These are phyloP conservation scores for Antechinus flavipes DNA, from an alignment of 2,113 vertebrate genomes.

Conservation along the genomic window DNA sequence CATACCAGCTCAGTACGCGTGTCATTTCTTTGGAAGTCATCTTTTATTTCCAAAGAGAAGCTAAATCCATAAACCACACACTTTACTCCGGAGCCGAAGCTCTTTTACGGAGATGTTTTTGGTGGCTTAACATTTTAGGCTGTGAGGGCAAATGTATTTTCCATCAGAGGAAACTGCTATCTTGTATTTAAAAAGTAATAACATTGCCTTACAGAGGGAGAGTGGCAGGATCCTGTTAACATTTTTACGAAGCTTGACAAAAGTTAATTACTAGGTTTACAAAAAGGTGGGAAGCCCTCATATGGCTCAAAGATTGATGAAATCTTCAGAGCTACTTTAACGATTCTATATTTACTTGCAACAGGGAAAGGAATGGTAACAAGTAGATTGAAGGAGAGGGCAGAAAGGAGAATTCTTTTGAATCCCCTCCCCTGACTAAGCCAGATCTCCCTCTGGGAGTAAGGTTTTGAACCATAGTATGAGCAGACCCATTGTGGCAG, in stretches of 20 bases:
- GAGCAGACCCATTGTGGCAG: neutral
- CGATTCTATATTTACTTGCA: constrained; percentile 58
- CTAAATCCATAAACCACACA: constrained; percentile 82
- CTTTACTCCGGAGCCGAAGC: constrained; percentile 60
- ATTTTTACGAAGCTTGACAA: constrained; percentile 81
- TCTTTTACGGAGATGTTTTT: constrained; percentile 61
- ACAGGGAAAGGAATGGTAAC: constrained; percentile 27
- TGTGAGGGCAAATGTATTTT: constrained; percentile 58
- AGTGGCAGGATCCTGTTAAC: constrained; percentile 78
- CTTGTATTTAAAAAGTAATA: constrained; percentile 80
- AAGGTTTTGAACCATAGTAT: neutral
- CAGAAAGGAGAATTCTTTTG: constrained; percentile 41
- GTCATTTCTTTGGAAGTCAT: constrained; percentile 85
- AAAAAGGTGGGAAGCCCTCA: constrained; percentile 64
- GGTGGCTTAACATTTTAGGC: constrained; percentile 67
- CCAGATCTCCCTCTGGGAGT: neutral
- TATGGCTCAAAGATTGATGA: constrained; percentile 64
- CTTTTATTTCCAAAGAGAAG: constrained; percentile 85
- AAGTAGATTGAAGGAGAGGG: constrained; percentile 23
- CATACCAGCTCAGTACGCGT: constrained; percentile 81
- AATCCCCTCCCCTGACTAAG: neutral
- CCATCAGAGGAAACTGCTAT: constrained; percentile 52
- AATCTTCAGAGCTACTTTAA: constrained; percentile 42
- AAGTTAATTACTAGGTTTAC: constrained; percentile 83
- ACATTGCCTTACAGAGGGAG: constrained; percentile 72